A percentile compares a stretch with the other conserved stretches of the same genome.
Conservation (phyloP, 2,797 vertebrate species). For the Acanthiza pusilla region DNA sequence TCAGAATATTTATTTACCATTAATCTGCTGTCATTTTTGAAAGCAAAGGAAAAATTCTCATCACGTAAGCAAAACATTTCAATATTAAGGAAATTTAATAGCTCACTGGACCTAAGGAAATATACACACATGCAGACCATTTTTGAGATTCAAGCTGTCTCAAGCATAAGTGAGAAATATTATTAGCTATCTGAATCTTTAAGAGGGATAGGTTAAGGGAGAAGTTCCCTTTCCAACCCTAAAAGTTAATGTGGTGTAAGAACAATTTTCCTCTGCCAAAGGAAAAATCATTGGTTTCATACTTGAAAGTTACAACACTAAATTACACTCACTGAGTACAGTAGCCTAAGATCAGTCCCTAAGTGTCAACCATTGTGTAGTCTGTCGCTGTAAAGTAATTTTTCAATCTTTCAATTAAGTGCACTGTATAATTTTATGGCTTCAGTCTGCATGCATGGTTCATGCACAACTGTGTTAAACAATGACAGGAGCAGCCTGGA, state of each 20-base stretch:
- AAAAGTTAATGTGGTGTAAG: slow-evolving; percentile 38
- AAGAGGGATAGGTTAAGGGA: not conserved
- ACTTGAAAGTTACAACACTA: slow-evolving; percentile 4
- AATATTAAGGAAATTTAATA: not conserved
- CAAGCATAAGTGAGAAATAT: not conserved
- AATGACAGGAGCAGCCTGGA: slow-evolving; percentile 39
- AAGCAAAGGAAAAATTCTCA: not conserved
- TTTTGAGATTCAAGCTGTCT: not conserved
- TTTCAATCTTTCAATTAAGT: slow-evolving; percentile 53
- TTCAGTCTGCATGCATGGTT: not conserved
- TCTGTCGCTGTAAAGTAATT: slow-evolving; percentile 26
- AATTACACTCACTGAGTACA: not conserved
- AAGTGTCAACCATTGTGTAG: slow-evolving; percentile 33
- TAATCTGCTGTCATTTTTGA: not conserved
- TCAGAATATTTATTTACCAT: not conserved
- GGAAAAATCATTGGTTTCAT: slow-evolving; percentile 30
- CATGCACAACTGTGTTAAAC: slow-evolving; percentile 28
- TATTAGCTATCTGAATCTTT: not conserved
- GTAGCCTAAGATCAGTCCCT: slow-evolving; percentile 21
- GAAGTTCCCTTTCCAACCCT: not conserved
- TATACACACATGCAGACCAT: rapidly evolving
- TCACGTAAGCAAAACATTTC: not conserved
- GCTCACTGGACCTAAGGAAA: not conserved
- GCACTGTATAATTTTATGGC: slow-evolving; percentile 33
- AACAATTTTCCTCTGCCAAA: not conserved